A percentile compares a stretch with the other conserved stretches of the same genome.
These are phyloP conservation scores for Perdita meconis DNA, from an alignment of 2,888 invertebrate species.

Conservation along the genomic window DNA sequence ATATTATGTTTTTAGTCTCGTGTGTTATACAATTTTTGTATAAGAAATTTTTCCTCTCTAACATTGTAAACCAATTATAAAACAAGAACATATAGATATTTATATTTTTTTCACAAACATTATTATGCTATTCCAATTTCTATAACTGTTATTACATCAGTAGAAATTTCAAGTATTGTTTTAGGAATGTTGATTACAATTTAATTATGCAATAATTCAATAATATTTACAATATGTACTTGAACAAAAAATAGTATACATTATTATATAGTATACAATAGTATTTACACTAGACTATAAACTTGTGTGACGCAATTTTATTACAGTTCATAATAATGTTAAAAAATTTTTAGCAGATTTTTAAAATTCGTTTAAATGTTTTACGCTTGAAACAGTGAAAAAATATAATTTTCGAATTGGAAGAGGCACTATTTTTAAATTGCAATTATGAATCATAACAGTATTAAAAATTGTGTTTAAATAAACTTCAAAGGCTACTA, in stretches of 20 bases:
- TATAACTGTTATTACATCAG: conserved; percentile 6
- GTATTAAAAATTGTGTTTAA: background rate
- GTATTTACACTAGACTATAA: conserved; percentile 25
- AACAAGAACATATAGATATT: background rate
- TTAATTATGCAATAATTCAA: background rate
- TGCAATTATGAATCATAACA: background rate
- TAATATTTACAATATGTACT: conserved; percentile 31
- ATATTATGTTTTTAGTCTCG: background rate
- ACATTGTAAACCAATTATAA: conserved; percentile 3
- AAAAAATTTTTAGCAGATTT: background rate
- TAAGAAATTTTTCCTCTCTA: background rate
- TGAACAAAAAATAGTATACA: conserved; percentile 15
- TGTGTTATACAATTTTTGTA: background rate
- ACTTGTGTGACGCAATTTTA: conserved; percentile 11
- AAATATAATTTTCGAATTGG: conserved; percentile 11
- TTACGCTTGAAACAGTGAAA: background rate
- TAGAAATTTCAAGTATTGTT: conserved; percentile 6
- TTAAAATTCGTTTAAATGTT: background rate
- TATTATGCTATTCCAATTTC: conserved; percentile 10
- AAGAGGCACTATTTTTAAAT: conserved; percentile 21
- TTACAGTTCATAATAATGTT: background rate
- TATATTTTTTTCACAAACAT: conserved; percentile 4
- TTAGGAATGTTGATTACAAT: conserved; percentile 15
- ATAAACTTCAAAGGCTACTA: background rate
- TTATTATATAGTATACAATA: too few species aligned